Percentiles rank a stretch among this genome's conserved stretches.
Evolutionary conservation across 2,113 vertebrate genomes (phyloP).

Genomic region (Sylvilagus bachmani): DNA sequence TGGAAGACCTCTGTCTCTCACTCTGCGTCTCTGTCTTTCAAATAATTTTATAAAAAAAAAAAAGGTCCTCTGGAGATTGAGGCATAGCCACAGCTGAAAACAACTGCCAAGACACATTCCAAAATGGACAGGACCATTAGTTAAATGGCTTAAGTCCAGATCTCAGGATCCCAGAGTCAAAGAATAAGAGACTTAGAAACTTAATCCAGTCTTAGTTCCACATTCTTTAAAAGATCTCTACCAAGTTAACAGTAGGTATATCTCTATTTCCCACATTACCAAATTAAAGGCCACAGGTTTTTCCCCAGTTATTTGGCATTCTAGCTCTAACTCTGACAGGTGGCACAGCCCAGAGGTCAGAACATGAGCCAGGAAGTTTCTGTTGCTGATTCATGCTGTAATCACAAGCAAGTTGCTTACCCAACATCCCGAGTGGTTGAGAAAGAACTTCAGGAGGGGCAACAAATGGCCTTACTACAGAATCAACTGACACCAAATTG

Average conservation of each 20-base stretch:
- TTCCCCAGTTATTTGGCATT: slow-evolving; percentile 47
- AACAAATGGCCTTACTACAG: slow-evolving; percentile 55
- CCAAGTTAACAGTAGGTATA: neutral
- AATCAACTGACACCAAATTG: slow-evolving; percentile 53
- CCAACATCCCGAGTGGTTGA: slow-evolving; percentile 20
- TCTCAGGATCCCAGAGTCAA: neutral
- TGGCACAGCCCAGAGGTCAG: slow-evolving; percentile 59
- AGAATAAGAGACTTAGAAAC: slow-evolving; percentile 40
- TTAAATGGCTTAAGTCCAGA: slow-evolving; percentile 54
- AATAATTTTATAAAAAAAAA: neutral
- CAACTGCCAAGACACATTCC: slow-evolving; percentile 33
- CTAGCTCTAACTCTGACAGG: slow-evolving; percentile 57
- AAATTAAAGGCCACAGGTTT: slow-evolving; percentile 12
- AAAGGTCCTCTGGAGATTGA: slow-evolving; percentile 10
- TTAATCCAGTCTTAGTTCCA: neutral
- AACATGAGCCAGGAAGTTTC: slow-evolving; percentile 67
- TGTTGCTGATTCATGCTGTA: slow-evolving; percentile 75
- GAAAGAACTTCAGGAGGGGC: slow-evolving; percentile 53
- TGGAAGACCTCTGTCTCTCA: too few relatives aligned
- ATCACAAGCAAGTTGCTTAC: slow-evolving; percentile 72
- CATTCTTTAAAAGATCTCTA: slow-evolving; percentile 41
- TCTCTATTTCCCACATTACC: neutral
- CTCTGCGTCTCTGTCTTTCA: too few relatives aligned
- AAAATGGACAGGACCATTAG: slow-evolving; percentile 20
- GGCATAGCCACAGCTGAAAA: slow-evolving; percentile 32